phyloP scores from a whole-genome alignment of 2,797 vertebrate genomes.

The Poeciliopsis paucimaculata region DNA sequence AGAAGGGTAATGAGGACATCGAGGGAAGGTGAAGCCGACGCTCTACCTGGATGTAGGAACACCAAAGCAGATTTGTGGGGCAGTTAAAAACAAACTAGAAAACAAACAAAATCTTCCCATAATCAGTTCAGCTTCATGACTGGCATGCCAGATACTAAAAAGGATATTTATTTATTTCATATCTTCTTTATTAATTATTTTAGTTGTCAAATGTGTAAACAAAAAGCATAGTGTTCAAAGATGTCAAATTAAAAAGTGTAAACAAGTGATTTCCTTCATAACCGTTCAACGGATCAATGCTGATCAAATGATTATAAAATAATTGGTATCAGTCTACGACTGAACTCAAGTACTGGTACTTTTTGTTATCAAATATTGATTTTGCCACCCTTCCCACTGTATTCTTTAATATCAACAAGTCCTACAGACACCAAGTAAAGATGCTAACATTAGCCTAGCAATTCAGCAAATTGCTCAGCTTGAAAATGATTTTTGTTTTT shows the following conservation, averaged over 20 bases:
- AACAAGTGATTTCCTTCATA: not conserved
- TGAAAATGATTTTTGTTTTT: not conserved
- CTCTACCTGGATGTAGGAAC: slow-evolving; percentile 84
- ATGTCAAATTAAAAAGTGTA: not conserved
- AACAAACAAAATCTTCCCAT: not conserved
- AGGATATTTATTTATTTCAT: too few species aligned
- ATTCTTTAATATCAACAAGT: not conserved
- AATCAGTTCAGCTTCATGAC: not conserved
- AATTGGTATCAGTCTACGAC: not conserved
- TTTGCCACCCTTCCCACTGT: too few species aligned
- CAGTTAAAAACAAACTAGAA: not conserved
- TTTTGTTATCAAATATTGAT: not conserved
- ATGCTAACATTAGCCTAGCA: not conserved
- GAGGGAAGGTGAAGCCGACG: slow-evolving; percentile 93
- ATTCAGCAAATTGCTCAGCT: not conserved
- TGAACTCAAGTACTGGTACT: not conserved
- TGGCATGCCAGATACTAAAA: not conserved
- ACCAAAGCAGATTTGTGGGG: slow-evolving; percentile 8
- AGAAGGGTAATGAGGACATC: slow-evolving; percentile 96
- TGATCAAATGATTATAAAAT: not conserved
- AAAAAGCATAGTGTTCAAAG: too few species aligned
- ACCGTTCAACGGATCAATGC: not conserved
- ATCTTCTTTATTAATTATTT: too few species aligned
- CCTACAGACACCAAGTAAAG: not conserved
- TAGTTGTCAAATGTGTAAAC: too few species aligned